Evolutionary conservation across 2,888 invertebrate genomes (phyloP).

Genomic region (Trisateles emortualis): DNA sequence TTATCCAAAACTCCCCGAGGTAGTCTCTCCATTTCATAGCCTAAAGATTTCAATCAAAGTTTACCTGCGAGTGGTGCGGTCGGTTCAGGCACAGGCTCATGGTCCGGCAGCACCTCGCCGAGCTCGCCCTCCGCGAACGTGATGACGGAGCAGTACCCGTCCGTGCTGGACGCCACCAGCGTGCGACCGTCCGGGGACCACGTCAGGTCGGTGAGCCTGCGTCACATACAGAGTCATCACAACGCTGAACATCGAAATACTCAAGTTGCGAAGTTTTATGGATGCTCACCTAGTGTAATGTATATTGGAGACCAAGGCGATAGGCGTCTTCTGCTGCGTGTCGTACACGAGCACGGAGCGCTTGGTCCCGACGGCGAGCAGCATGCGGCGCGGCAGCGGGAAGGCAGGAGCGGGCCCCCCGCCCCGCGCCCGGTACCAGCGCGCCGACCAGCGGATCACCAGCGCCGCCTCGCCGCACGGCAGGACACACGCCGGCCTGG

Average conservation of each 20-base stretch:
- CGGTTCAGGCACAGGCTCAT: conserved; percentile 24
- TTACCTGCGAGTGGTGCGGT: conserved; percentile 28
- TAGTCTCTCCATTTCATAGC: no score
- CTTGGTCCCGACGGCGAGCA: conserved; percentile 97
- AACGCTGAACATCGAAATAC: no score
- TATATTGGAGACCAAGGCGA: conserved; percentile 75
- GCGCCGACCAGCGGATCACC: conserved; percentile 93
- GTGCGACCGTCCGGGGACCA: conserved; percentile 72
- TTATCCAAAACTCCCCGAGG: no score
- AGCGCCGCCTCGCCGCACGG: conserved; percentile 94
- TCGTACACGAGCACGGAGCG: conserved; percentile 89
- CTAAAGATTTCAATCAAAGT: no score
- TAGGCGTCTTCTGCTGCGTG: conserved; percentile 76
- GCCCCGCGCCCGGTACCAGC: no score
- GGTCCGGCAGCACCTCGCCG: conserved; percentile 62
- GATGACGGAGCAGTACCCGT: conserved; percentile 80
- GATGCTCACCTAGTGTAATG: conserved; percentile 74
- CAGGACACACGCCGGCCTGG: conserved; percentile 92
- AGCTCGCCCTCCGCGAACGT: conserved; percentile 68
- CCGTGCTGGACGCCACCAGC: conserved; percentile 78
- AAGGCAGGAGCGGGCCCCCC: conserved; percentile 87
- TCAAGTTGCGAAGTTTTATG: no score
- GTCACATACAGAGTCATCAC: no score
- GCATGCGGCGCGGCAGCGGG: conserved; percentile 91
- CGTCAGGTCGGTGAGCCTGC: conserved; percentile 76